These are phyloP conservation scores for Graptemys geographica DNA, from an alignment of 2,797 vertebrate species.

Conservation along the genomic window DNA sequence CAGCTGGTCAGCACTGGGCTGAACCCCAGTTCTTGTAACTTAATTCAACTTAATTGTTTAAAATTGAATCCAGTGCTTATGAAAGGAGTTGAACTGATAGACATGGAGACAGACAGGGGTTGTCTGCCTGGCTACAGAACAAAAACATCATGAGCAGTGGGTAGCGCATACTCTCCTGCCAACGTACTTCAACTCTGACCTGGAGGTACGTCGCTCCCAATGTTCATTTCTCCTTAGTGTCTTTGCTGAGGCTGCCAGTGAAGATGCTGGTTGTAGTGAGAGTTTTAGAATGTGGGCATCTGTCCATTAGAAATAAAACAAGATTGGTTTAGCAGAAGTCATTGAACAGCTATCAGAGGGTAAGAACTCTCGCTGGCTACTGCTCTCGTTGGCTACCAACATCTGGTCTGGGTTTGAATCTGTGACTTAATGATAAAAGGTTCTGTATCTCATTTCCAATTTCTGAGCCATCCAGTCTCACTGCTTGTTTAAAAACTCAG, in stretches of 20 bases:
- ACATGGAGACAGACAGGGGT: background rate
- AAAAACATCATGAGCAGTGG: background rate
- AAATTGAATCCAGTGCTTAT: background rate
- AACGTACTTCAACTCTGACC: rapidly evolving
- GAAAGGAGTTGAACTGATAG: background rate
- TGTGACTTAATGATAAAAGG: background rate
- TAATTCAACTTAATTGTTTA: background rate
- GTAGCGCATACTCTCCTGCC: background rate
- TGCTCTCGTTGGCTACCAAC: rapidly evolving
- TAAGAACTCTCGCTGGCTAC: background rate
- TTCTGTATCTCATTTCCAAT: background rate
- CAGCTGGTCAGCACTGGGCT: constrained; percentile 19
- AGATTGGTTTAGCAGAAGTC: rapidly evolving
- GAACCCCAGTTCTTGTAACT: constrained; percentile 10
- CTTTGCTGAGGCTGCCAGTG: background rate
- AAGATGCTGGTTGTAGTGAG: rapidly evolving
- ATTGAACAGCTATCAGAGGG: background rate
- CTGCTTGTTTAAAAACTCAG: rapidly evolving
- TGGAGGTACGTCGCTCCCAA: rapidly evolving
- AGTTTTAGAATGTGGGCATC: background rate
- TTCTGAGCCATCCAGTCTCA: background rate
- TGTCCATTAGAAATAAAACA: background rate
- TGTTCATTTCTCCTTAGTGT: rapidly evolving
- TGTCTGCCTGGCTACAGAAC: constrained; percentile 3
- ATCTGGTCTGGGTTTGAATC: background rate